These are phyloP conservation scores for Dicerorhinus sumatrensis DNA, from an alignment of 2,113 vertebrate species.

Conservation along the genomic window DNA sequence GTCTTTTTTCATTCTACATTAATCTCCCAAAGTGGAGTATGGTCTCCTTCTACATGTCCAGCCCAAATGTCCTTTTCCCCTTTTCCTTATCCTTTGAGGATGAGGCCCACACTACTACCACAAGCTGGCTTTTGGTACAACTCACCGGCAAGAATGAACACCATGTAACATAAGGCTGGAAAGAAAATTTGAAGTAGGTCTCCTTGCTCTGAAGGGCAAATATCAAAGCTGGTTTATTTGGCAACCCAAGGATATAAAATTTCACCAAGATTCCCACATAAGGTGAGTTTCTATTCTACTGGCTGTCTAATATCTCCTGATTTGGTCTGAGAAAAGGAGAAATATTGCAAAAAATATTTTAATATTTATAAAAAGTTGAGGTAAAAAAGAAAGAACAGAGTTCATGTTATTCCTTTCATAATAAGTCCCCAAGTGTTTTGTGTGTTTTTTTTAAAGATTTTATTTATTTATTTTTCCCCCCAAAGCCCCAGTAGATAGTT, in stretches of 20 bases:
- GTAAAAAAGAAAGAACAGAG: background rate
- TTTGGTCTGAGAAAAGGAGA: background rate
- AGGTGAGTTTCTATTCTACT: background rate
- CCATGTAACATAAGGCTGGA: constrained; percentile 45
- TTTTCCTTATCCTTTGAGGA: constrained; percentile 55
- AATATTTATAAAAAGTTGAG: background rate
- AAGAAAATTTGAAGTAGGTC: constrained; percentile 59
- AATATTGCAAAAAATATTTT: background rate
- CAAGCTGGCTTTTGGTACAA: constrained; percentile 58
- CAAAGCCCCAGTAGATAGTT: no score
- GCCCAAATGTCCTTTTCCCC: background rate
- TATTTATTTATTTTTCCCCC: no score
- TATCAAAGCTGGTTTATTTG: constrained; percentile 70
- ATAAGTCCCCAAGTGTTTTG: background rate
- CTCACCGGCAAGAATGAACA: constrained; percentile 61
- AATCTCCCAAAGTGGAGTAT: constrained; percentile 14
- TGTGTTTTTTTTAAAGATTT: no score
- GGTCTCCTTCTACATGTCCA: background rate
- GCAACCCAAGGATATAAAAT: constrained; percentile 45
- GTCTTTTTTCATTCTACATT: background rate
- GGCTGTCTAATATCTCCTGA: background rate
- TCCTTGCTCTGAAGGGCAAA: constrained; percentile 50
- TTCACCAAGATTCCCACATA: background rate
- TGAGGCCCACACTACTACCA: constrained; percentile 24
- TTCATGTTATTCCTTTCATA: background rate